Evolutionary conservation across 2,888 invertebrate genomes (phyloP).

Genomic region (Dromius quadrimaculatus): DNA sequence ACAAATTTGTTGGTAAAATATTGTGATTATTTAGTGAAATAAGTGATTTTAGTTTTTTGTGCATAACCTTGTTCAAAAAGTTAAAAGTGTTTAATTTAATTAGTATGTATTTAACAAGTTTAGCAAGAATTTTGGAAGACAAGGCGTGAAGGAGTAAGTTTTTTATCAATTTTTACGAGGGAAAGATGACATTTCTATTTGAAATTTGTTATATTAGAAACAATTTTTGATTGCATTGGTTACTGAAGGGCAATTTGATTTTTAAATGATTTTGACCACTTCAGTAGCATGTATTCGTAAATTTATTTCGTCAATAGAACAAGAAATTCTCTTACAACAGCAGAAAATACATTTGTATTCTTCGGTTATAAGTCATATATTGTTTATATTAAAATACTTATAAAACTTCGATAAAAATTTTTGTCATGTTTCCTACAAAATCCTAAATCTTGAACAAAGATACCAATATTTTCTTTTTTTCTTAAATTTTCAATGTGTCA

Average conservation of each 20-base stretch:
- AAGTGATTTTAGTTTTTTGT: constrained; percentile 50
- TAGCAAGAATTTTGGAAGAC: not conserved
- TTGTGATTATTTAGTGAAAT: constrained; percentile 12
- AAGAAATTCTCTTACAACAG: no score
- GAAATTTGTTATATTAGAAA: no score
- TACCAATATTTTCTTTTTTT: constrained; percentile 40
- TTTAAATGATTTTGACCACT: no score
- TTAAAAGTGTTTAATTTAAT: constrained; percentile 32
- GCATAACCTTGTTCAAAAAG: constrained; percentile 54
- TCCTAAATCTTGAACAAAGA: constrained; percentile 15
- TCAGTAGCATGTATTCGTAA: no score
- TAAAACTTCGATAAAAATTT: constrained; percentile 59
- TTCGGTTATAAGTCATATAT: not conserved
- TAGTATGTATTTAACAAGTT: not conserved
- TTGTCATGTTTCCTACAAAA: constrained; percentile 56
- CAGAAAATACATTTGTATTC: constrained; percentile 21
- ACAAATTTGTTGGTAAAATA: constrained; percentile 34
- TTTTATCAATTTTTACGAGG: no score
- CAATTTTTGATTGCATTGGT: no score
- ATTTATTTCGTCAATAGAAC: no score
- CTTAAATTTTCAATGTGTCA: constrained; percentile 18
- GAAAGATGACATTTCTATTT: no score
- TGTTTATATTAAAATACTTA: constrained; percentile 55
- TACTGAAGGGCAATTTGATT: no score
- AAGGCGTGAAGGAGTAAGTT: not conserved